Evolutionary conservation across 2,888 invertebrate species (phyloP).

Genomic region (Synergus itoensis): DNA sequence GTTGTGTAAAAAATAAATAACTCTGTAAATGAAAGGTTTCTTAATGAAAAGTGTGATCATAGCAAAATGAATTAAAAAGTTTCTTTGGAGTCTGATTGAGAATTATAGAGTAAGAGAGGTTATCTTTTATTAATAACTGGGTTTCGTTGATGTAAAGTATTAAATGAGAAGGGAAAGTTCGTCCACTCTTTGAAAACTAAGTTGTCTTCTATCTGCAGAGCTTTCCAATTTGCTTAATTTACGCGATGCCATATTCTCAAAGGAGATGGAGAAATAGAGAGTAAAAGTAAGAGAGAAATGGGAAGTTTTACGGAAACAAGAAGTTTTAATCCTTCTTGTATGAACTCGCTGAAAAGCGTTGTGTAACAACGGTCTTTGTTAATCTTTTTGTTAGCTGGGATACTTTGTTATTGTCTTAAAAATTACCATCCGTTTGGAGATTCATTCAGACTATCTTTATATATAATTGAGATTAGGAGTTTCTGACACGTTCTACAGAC

Average conservation of each 20-base stretch:
- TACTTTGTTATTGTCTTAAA: background rate
- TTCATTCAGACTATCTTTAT: background rate
- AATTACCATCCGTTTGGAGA: background rate
- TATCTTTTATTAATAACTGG: background rate
- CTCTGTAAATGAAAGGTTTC: background rate
- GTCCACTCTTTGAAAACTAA: background rate
- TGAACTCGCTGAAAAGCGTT: slow-evolving; percentile 49
- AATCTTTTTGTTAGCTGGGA: background rate
- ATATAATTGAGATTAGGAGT: background rate
- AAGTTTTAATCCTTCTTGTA: slow-evolving; percentile 58
- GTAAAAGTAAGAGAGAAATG: background rate
- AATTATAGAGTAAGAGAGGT: background rate
- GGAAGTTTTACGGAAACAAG: background rate
- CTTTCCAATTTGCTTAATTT: slow-evolving; percentile 22
- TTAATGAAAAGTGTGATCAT: background rate
- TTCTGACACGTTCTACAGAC: background rate
- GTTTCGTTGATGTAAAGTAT: background rate
- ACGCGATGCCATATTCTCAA: background rate
- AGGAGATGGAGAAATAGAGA: background rate
- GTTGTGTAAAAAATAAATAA: background rate
- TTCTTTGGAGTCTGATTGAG: background rate
- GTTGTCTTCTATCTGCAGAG: background rate
- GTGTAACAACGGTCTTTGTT: background rate
- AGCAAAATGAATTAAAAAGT: background rate
- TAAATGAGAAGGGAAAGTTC: background rate